Conservation (phyloP, 2,888 invertebrate species). For the Nineta flava region DNA sequence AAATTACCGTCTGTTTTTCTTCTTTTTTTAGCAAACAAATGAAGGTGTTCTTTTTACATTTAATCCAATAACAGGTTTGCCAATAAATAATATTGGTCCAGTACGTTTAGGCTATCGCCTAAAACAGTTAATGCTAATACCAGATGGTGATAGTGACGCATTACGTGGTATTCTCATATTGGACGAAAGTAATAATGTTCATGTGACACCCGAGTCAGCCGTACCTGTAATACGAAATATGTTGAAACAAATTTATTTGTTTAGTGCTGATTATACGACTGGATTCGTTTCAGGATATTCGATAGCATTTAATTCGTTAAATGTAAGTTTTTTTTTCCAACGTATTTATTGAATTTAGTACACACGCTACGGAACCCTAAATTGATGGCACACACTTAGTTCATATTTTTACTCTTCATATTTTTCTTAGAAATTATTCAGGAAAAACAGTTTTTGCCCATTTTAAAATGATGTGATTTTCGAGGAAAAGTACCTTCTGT, state of each 20-base stretch:
- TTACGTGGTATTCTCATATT: constrained; percentile 65
- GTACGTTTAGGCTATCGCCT: constrained; percentile 46
- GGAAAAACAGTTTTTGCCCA: too few relatives aligned
- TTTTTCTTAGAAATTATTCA: too few relatives aligned
- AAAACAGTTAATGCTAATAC: constrained; percentile 58
- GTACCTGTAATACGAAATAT: constrained; percentile 31
- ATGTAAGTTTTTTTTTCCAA: constrained; percentile 18
- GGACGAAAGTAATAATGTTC: constrained; percentile 44
- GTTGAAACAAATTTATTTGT: constrained; percentile 43
- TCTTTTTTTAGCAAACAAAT: constrained; percentile 33
- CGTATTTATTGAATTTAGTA: not conserved
- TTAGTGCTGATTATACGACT: constrained; percentile 39
- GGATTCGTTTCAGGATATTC: constrained; percentile 46
- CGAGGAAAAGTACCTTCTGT: too few relatives aligned
- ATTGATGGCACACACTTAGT: too few relatives aligned
- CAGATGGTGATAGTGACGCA: constrained; percentile 52
- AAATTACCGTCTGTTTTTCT: not conserved
- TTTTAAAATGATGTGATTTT: too few relatives aligned
- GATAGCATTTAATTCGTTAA: constrained; percentile 27
- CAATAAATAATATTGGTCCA: constrained; percentile 34
- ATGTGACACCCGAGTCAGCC: constrained; percentile 46
- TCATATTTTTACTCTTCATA: too few relatives aligned
- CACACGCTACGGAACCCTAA: too few relatives aligned
- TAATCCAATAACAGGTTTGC: constrained; percentile 79
- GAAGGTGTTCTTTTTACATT: constrained; percentile 62